Evolutionary conservation across 2,113 vertebrate species (phyloP).

Genomic region (Hippocampus zosterae): DNA sequence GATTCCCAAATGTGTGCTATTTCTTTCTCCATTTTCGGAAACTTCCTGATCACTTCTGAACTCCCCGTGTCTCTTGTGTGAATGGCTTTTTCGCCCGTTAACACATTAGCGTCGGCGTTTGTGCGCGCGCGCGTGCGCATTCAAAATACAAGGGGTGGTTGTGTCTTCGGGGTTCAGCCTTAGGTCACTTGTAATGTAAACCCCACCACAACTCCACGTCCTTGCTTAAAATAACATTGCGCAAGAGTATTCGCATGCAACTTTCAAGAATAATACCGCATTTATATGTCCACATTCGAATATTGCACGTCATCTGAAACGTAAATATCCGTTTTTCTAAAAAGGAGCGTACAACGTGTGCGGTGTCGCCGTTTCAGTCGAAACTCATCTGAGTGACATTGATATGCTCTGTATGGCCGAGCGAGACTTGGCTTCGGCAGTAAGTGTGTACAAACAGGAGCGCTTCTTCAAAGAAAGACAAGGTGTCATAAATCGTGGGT

Average conservation of each 20-base stretch:
- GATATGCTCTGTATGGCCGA: constrained; percentile 10
- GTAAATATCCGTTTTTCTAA: neutral
- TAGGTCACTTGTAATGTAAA: constrained; percentile 41
- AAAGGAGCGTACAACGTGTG: neutral
- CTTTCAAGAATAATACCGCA: neutral
- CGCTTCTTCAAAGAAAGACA: constrained; percentile 34
- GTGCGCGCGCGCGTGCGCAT: constrained; percentile 16
- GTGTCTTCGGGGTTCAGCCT: constrained; percentile 38
- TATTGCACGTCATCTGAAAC: neutral
- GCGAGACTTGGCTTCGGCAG: constrained; percentile 5
- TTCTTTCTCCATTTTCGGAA: neutral
- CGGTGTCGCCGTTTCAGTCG: constrained; percentile 7
- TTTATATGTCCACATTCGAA: neutral
- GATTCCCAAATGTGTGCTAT: neutral
- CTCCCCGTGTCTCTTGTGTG: constrained; percentile 8
- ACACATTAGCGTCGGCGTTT: neutral
- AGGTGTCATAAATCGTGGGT: constrained; percentile 45
- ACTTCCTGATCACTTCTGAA: constrained; percentile 5
- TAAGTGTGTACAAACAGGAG: constrained; percentile 36
- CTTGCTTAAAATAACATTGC: neutral
- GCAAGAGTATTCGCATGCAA: neutral
- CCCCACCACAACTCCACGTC: constrained; percentile 2
- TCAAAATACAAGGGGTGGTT: constrained; percentile 25
- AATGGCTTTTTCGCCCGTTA: constrained; percentile 7
- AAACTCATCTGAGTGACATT: constrained; percentile 2